Evolutionary conservation across 2,888 invertebrate genomes (phyloP), one percentile per base, ranked within the genome.

Genomic region (Papilio protenor): DNA sequence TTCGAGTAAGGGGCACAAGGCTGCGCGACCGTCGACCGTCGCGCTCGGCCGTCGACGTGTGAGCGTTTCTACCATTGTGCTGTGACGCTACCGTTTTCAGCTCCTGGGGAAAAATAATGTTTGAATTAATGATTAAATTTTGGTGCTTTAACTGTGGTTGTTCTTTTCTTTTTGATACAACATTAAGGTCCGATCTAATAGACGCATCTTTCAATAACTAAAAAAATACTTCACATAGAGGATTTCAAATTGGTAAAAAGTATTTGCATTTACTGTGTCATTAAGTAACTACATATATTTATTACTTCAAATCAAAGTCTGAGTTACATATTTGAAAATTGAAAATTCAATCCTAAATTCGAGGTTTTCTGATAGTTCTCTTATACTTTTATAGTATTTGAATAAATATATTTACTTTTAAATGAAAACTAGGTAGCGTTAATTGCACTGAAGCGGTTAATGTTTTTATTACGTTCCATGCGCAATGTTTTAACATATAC

Each of bases 1-100:
- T 94, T 91, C 90, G 87, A 85, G 87, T 88, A 92, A 92, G 88
- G 88, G 85, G 92, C 92, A 93, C 94, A 93, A 93, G 93, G 94
- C 90, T 92, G 86, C 83, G 79, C 82, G 87, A 83, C 83, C 85
- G 90, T 64, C 33, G 33, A 40, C 64, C 64, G 66, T 45, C 61
- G 61, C 61, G 86, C 83, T 79, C 82, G 87, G 82, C 83, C 85
- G 90, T 85, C 87, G 91, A 91, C 92, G 91, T 89, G 89, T 87
- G 89, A 87, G 87, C 71, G 77, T 75, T 66, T 66, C 75, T 45
- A 49, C 77, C 70, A 75, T 78, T 75, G 75, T 49, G 61, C n/a
- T 61, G 71, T 72, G 74, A 52, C 47, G 70, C 74, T 23, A 61
- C 61, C 73, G 73, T 73, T 57, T 76, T 76, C 70, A 45, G 66